phyloP scores from a whole-genome alignment of 2,797 vertebrate genomes.

The Sarcoramphus papa region DNA sequence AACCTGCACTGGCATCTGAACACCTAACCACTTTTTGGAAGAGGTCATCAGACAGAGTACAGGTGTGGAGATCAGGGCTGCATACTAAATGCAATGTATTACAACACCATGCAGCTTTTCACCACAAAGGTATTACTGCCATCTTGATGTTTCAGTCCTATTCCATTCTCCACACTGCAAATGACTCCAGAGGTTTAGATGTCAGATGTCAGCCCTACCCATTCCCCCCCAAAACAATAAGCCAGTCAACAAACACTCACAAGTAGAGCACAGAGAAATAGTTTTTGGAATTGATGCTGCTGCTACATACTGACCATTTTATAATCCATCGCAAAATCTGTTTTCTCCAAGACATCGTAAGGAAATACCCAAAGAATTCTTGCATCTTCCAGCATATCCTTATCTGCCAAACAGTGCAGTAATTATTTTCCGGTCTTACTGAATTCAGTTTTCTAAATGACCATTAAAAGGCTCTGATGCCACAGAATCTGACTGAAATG shows the following conservation, averaged over 20 bases:
- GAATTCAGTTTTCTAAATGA: slow-evolving; percentile 36
- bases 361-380: slow-evolving; percentile 8
- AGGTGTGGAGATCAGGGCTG: neutral
- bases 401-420: slow-evolving; percentile 18
- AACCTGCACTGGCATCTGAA: neutral
- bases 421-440: slow-evolving; percentile 45
- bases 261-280: neutral
- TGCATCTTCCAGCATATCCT: slow-evolving; percentile 13
- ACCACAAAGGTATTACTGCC: neutral
- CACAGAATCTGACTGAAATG: slow-evolving; percentile 29
- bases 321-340: neutral
- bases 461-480: slow-evolving; percentile 11
- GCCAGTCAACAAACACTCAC: neutral
- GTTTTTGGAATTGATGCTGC: neutral
- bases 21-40: neutral
- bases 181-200: neutral
- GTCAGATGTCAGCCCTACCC: neutral
- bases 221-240: neutral
- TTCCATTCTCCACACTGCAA: neutral
- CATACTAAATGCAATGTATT: neutral
- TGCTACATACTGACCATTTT: neutral
- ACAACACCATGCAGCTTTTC: neutral
- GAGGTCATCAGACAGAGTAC: neutral
- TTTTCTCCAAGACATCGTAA: neutral
- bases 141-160: neutral